Percentiles rank a stretch among this genome's conserved stretches.
phyloP scores from a whole-genome alignment of 1,140 invertebrate species.

The Riptortus pedestris region DNA sequence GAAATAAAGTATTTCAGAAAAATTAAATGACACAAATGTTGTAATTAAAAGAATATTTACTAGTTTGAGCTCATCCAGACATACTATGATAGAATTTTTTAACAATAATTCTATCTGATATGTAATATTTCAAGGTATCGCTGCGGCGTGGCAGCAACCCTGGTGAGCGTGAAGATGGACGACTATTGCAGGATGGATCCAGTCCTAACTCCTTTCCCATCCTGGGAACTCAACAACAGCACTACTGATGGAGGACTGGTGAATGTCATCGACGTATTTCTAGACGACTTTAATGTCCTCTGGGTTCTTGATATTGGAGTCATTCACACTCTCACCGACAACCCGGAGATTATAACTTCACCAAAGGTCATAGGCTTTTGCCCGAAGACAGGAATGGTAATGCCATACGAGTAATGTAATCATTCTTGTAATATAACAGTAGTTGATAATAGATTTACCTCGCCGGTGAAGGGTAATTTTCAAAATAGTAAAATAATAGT shows the following conservation, averaged over 20 bases:
- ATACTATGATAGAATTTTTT: no score
- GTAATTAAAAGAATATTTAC: no score
- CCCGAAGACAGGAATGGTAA: background rate
- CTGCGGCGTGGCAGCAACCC: slow-evolving; percentile 1
- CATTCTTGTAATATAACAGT: no score
- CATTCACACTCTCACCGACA: slow-evolving; percentile 40
- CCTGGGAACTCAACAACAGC: background rate
- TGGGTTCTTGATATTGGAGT: slow-evolving; percentile 52
- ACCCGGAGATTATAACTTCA: background rate
- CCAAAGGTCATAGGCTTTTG: background rate
- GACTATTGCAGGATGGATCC: background rate
- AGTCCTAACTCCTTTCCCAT: background rate
- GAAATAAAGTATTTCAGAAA: no score
- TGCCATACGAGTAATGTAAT: background rate
- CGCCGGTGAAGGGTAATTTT: no score
- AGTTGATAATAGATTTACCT: no score
- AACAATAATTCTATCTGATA: no score
- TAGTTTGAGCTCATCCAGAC: no score
- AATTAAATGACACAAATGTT: no score
- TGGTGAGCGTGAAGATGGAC: background rate
- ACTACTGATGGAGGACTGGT: background rate
- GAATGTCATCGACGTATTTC: slow-evolving; percentile 44
- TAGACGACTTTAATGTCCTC: slow-evolving; percentile 43
- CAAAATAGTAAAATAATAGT: no score
- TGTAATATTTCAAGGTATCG: no score